phyloP scores from a whole-genome alignment of 2,113 vertebrate species.

The Eonycteris spelaea region DNA sequence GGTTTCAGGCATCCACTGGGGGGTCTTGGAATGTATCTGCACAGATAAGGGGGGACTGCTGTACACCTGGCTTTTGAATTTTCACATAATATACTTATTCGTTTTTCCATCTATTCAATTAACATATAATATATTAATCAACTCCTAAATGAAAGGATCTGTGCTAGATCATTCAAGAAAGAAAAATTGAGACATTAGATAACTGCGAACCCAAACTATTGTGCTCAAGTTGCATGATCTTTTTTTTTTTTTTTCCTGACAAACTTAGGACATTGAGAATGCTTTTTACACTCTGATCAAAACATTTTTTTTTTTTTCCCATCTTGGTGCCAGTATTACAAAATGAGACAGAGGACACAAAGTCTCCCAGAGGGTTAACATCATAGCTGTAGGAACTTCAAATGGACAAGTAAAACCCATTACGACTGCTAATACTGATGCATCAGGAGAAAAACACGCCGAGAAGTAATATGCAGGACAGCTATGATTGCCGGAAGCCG shows the following conservation, averaged over 20 bases:
- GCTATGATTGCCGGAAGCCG: background rate
- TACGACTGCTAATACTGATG: background rate
- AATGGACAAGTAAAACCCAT: constrained; percentile 2
- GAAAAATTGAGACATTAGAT: background rate
- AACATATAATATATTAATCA: background rate
- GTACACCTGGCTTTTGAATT: background rate
- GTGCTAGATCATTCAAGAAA: background rate
- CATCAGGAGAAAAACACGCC: background rate
- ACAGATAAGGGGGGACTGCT: background rate
- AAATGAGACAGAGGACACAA: background rate
- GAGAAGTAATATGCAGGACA: background rate
- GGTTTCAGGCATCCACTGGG: background rate
- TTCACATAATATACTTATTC: background rate
- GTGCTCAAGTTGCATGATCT: background rate
- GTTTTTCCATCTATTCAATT: background rate
- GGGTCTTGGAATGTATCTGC: background rate
- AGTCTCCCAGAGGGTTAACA: background rate
- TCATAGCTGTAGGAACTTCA: background rate
- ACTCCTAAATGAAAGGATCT: background rate
- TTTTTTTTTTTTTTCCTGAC: background rate
- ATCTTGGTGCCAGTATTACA: background rate
- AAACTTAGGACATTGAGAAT: background rate
- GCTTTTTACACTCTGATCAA: constrained; percentile 29
- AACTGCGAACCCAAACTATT: background rate
- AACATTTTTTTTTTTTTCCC: background rate